Conservation (phyloP, 2,797 vertebrate genomes). For the Diceros bicornis region DNA sequence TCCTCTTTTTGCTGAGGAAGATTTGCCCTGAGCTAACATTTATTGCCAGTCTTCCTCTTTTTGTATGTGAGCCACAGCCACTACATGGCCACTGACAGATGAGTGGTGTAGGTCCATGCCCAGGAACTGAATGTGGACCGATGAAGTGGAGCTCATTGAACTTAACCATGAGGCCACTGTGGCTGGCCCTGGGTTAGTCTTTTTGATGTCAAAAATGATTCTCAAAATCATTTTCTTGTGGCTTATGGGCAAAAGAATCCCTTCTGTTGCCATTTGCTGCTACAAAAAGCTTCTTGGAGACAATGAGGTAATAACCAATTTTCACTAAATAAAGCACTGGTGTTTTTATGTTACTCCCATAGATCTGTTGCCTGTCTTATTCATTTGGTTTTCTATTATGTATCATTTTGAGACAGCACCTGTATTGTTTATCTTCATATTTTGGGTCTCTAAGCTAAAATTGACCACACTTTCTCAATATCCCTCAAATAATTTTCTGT, state of each 20-base stretch:
- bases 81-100: too few relatives aligned
- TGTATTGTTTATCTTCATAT: constrained; percentile 50
- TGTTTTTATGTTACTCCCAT: not conserved
- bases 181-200: not conserved
- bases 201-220: constrained; percentile 1
- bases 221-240: not conserved
- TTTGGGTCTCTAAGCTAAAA: not conserved
- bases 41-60: too few relatives aligned
- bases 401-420: not conserved
- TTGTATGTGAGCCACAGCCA: too few relatives aligned
- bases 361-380: not conserved
- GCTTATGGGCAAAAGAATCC: not conserved
- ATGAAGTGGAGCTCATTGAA: too few relatives aligned
- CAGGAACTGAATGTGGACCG: too few relatives aligned
- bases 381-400: not conserved
- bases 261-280: not conserved
- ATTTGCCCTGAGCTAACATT: too few relatives aligned
- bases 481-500: not conserved
- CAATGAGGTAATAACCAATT: not conserved
- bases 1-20: too few relatives aligned
- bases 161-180: too few relatives aligned
- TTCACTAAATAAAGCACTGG: constrained; percentile 10
- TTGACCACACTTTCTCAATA: not conserved
- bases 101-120: too few relatives aligned
- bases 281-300: not conserved